These are phyloP conservation scores for Linepithema humile DNA, from an alignment of 1,140 invertebrate genomes.

Conservation along the genomic window DNA sequence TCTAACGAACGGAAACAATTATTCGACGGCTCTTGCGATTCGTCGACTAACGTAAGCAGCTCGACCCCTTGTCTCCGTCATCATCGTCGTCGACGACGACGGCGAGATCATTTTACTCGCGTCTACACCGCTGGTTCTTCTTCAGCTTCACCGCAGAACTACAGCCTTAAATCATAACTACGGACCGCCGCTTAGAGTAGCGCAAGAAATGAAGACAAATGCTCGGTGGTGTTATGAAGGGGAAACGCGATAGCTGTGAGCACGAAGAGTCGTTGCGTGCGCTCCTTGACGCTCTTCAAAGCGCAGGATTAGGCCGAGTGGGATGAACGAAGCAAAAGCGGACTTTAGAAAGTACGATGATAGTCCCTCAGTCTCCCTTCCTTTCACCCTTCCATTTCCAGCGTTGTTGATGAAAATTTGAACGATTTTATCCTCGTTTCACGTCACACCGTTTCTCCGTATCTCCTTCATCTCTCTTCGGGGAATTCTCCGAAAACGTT, in stretches of 20 bases:
- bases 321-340: constrained; percentile 3
- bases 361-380: neutral
- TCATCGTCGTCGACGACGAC: neutral
- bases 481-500: constrained; percentile 27
- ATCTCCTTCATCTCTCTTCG: constrained; percentile 44
- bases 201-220: constrained; percentile 82
- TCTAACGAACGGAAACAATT: constrained; percentile 46
- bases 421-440: constrained; percentile 54
- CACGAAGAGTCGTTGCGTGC: constrained; percentile 49
- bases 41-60: constrained; percentile 10
- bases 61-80: neutral
- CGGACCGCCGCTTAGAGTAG: constrained; percentile 70
- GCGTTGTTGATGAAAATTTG: constrained; percentile 68
- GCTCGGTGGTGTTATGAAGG: constrained; percentile 75
- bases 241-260: constrained; percentile 78
- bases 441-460: constrained; percentile 32
- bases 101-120: constrained; percentile 5
- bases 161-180: constrained; percentile 78
- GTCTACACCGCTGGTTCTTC: constrained; percentile 18
- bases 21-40: neutral
- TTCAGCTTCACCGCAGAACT: constrained; percentile 57
- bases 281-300: constrained; percentile 28
- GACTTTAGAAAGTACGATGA: constrained; percentile 42
- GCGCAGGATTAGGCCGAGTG: neutral
- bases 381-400: neutral